Percentiles rank a stretch among this genome's conserved stretches.
These are phyloP conservation scores for Pterostichus madidus DNA, from an alignment of 2,888 invertebrate genomes.

Conservation along the genomic window DNA sequence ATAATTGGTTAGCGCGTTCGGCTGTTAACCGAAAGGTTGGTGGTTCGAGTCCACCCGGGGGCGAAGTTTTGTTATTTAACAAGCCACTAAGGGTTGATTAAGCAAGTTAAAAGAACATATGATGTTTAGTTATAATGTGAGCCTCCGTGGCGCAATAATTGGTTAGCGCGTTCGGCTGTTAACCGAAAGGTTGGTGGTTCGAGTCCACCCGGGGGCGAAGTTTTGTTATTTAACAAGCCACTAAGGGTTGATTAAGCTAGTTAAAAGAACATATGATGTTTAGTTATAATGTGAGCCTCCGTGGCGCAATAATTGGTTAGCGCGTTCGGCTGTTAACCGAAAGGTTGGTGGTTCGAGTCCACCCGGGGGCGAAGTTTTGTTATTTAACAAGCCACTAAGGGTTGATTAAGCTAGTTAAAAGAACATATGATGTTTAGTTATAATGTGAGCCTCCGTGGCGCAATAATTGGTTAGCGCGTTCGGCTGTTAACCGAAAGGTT, in stretches of 20 bases:
- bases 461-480: slow-evolving; percentile 94
- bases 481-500: slow-evolving; percentile 97
- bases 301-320: slow-evolving; percentile 85
- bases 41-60: slow-evolving; percentile 96
- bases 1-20: slow-evolving; percentile 96
- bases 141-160: slow-evolving; percentile 77
- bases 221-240: too few species aligned
- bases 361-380: slow-evolving; percentile 76
- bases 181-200: slow-evolving; percentile 97
- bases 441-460: too few species aligned
- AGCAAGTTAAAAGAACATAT: too few species aligned
- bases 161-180: slow-evolving; percentile 97
- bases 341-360: slow-evolving; percentile 97
- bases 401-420: too few species aligned
- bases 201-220: slow-evolving; percentile 83
- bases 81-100: too few species aligned
- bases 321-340: slow-evolving; percentile 97
- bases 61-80: slow-evolving; percentile 76
- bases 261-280: too few species aligned
- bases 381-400: too few species aligned
- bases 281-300: too few species aligned
- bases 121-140: too few species aligned
- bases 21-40: slow-evolving; percentile 97
- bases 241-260: too few species aligned
- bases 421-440: too few species aligned